These are phyloP conservation scores for Archivesica marissinica DNA, from an alignment of 1,140 invertebrate genomes.

Conservation along the genomic window DNA sequence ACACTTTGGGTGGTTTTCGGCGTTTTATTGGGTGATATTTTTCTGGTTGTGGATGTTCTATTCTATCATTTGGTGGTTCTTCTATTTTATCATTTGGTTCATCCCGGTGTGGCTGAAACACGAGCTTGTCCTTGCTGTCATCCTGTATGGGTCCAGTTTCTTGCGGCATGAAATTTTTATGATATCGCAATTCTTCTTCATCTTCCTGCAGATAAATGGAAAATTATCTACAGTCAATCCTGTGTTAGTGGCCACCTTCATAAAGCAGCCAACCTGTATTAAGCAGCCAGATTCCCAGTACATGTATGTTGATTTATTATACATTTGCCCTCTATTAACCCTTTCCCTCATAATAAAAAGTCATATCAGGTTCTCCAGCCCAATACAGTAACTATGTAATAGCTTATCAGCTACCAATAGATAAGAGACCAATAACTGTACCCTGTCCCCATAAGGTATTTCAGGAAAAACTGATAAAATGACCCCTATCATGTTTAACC, in stretches of 20 bases:
- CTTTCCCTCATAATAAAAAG: neutral
- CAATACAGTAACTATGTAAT: too few relatives aligned
- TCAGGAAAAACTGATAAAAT: too few relatives aligned
- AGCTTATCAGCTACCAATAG: too few relatives aligned
- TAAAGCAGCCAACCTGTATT: neutral
- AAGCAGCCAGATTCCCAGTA: neutral
- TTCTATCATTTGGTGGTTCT: neutral
- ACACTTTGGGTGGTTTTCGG: slow-evolving; percentile 1
- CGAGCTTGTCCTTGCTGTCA: neutral
- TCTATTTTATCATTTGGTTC: neutral
- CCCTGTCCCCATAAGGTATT: too few relatives aligned
- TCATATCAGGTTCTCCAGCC: neutral
- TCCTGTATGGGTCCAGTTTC: slow-evolving; percentile 14
- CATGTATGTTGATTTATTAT: neutral
- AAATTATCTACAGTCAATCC: too few relatives aligned
- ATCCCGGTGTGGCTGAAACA: neutral
- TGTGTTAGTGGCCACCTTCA: too few relatives aligned
- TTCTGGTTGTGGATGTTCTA: neutral
- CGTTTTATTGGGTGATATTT: neutral
- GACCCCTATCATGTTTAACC: too few relatives aligned
- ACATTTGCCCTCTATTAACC: neutral
- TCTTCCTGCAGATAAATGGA: slow-evolving; percentile 22
- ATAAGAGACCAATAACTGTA: too few relatives aligned
- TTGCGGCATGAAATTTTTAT: slow-evolving; percentile 27
- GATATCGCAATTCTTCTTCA: slow-evolving; percentile 32